Base-by-base conservation (phyloP, 2,113 vertebrate species). In the Strix uralensis region DNA sequence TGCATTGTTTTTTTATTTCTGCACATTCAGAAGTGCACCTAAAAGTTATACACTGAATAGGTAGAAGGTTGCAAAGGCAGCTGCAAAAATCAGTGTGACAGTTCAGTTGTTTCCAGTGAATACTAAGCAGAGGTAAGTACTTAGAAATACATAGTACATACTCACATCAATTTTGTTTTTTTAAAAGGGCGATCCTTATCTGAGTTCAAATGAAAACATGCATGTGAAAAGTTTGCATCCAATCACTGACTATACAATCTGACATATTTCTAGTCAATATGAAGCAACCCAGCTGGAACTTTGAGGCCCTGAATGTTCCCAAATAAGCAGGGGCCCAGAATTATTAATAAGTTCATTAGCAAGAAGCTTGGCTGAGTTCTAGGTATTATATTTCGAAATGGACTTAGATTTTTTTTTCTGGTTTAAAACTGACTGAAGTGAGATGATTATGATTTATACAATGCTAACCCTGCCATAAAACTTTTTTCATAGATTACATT, bases 311-410 rank as follows among this genome's bases (percentile, higher is more conserved):
- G 17, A 81, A 75, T 36, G 21, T 82, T 96, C 74, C 74, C 84
- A 85, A 91, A 92, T 49, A 87, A 75, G 30, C 70, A 80, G 38
- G 30, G 51, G 38, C 40, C 40, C 70, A 93, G 81, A 86, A 94
- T 92, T 94, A 85, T 88, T 96, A 93, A 80, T 80, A 88, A 95
- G 85, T 82, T 34, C 58, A 77, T 93, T 88, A 96, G 49, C 61
- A 87, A 91, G 75, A 83, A 47, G 29, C 63, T 71, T 95, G 86
- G 55, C 83, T 94, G 23, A 13, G 58, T 80, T 87, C 40, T 86
- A 87, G 36, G 54, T 82, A 70, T 96, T 91, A 38, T 62, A 62
- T 95, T 95, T 95, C 87, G 70, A 93, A 94, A 96, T 42, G 81
- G 52, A 59, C 58, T 87, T 79, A 14, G 20, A 42, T 65, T 8